A percentile compares a stretch with the other conserved stretches of the same genome.
Evolutionary conservation across 2,888 invertebrate genomes (phyloP).

Genomic region (Hypomecis punctinalis): DNA sequence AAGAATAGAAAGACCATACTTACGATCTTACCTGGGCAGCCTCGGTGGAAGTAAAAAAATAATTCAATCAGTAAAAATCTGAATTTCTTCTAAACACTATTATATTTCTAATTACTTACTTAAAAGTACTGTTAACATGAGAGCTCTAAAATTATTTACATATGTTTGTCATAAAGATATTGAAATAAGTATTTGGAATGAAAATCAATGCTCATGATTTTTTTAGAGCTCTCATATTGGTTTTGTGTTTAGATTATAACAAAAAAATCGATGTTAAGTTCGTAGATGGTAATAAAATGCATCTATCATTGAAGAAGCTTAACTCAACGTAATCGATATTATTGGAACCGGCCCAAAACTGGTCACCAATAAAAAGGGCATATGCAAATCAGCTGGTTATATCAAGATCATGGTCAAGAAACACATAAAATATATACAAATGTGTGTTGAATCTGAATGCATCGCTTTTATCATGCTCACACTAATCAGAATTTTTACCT

Average conservation of each 20-base stretch:
- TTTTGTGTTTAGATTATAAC: background rate
- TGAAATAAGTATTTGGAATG: background rate
- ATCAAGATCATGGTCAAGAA: constrained; percentile 46
- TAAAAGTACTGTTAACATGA: background rate
- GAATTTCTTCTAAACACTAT: background rate
- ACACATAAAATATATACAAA: constrained; percentile 36
- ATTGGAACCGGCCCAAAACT: constrained; percentile 26
- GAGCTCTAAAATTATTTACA: background rate
- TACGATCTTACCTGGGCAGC: constrained; percentile 58
- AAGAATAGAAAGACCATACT: constrained; percentile 46
- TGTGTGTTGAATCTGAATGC: constrained; percentile 38
- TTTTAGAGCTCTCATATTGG: background rate
- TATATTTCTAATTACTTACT: too few species aligned
- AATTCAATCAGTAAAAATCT: constrained; percentile 8
- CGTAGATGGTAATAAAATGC: background rate
- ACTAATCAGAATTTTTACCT: constrained; percentile 34
- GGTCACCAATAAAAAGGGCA: constrained; percentile 38
- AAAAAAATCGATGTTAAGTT: background rate
- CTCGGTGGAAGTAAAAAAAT: constrained; percentile 33
- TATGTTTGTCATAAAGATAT: background rate
- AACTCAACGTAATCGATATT: constrained; percentile 33
- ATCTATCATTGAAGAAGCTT: constrained; percentile 20
- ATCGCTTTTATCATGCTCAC: constrained; percentile 35
- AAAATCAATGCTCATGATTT: background rate
- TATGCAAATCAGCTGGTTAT: constrained; percentile 39